Percentiles rank a stretch among this genome's conserved stretches.
These are phyloP conservation scores for Labeo catla DNA, from an alignment of 2,113 vertebrate species.

Conservation along the genomic window DNA sequence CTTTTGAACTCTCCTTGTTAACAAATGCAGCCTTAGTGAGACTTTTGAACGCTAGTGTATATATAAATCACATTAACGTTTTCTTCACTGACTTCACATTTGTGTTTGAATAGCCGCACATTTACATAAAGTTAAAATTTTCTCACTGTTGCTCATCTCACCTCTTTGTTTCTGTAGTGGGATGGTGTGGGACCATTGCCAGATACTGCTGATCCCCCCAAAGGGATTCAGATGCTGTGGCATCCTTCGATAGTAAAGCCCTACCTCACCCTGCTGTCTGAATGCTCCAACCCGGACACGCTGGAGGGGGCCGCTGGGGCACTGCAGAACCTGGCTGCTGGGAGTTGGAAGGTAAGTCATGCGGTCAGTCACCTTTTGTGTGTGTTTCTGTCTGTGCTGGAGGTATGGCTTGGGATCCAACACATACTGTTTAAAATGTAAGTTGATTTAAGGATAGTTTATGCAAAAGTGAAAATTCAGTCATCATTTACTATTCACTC, in stretches of 20 bases:
- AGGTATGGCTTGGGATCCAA: background rate
- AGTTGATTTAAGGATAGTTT: background rate
- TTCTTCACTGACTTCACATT: background rate
- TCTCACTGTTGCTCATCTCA: slow-evolving; percentile 7
- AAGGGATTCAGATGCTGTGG: slow-evolving; percentile 99
- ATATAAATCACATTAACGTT: background rate
- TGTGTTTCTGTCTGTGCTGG: background rate
- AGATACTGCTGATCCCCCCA: slow-evolving; percentile 92
- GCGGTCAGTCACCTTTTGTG: background rate
- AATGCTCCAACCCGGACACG: slow-evolving; percentile 99
- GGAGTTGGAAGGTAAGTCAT: slow-evolving; percentile 96
- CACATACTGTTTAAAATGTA: background rate
- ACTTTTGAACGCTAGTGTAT: background rate
- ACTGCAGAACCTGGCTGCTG: slow-evolving; percentile 97
- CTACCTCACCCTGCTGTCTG: slow-evolving; percentile 99
- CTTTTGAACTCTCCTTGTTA: background rate
- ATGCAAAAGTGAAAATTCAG: too few species aligned
- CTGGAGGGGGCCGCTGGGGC: slow-evolving; percentile 97
- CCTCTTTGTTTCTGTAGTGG: slow-evolving; percentile 80
- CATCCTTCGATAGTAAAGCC: slow-evolving; percentile 99
- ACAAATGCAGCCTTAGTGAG: background rate
- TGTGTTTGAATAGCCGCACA: background rate
- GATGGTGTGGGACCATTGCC: slow-evolving; percentile 97
- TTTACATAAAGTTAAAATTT: background rate
- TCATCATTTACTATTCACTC: too few species aligned